Evolutionary conservation across 2,797 vertebrate species (phyloP).

Genomic region (Momotus momota): DNA sequence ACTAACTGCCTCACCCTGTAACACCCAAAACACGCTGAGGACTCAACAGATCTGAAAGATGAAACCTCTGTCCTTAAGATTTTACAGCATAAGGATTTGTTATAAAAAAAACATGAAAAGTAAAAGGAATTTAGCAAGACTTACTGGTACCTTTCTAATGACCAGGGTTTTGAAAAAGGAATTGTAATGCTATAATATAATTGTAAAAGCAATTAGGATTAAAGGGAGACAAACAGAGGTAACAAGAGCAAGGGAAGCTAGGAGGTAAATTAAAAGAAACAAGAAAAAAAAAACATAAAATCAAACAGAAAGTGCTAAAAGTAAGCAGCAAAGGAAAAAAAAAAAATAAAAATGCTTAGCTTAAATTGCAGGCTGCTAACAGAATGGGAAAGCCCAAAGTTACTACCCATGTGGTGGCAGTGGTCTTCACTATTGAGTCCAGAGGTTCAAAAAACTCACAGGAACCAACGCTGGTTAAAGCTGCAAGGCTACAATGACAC

Average conservation of each 20-base stretch:
- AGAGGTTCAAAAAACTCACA: background rate
- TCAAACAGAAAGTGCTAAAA: background rate
- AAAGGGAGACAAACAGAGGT: background rate
- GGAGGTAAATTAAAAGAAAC: background rate
- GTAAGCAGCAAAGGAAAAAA: background rate
- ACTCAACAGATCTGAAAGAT: background rate
- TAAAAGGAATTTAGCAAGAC: background rate
- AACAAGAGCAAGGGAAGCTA: background rate
- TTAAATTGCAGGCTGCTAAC: background rate
- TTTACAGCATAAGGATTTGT: background rate
- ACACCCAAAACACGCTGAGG: background rate
- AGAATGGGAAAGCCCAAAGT: background rate
- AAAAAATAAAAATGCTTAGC: background rate
- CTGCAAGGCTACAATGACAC: background rate
- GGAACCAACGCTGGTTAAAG: background rate
- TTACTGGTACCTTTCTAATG: background rate
- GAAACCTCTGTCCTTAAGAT: background rate
- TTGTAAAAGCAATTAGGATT: background rate
- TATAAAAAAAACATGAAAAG: background rate
- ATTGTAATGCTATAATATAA: background rate
- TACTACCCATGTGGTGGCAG: background rate
- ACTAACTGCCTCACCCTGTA: background rate
- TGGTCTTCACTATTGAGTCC: background rate
- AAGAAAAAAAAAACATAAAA: accelerated
- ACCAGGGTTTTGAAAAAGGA: background rate